Evolutionary conservation across 2,113 vertebrate species (phyloP).

Genomic region (Vulpes vulpes): DNA sequence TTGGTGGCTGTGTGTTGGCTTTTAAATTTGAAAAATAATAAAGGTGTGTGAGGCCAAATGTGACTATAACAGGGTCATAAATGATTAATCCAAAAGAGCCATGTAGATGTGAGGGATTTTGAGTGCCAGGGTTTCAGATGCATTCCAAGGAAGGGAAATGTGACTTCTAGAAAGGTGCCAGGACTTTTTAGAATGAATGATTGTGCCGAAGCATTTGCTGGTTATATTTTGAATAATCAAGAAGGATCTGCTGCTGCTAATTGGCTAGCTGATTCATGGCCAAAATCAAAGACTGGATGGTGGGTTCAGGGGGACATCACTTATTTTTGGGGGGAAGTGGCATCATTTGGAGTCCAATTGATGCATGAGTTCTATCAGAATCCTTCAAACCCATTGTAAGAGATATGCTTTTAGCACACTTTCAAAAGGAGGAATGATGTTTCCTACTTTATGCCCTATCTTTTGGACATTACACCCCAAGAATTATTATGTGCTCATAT

Average conservation of each 20-base stretch:
- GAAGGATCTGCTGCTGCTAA: not conserved
- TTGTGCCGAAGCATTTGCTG: too few relatives aligned
- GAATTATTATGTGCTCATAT: not conserved
- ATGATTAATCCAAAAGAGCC: not conserved
- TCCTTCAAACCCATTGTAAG: not conserved
- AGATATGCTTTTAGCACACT: not conserved
- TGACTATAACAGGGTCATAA: not conserved
- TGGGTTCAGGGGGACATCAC: not conserved
- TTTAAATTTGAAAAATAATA: not conserved
- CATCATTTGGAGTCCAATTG: not conserved
- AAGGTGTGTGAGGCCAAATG: not conserved
- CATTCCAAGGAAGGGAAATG: not conserved
- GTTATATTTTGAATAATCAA: not conserved
- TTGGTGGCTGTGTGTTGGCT: not conserved
- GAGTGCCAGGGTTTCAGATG: not conserved
- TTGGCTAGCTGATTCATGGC: not conserved
- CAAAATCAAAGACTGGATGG: not conserved
- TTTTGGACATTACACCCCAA: not conserved
- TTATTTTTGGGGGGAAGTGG: not conserved
- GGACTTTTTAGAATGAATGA: not conserved
- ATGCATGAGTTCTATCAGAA: not conserved
- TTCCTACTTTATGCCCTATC: not conserved
- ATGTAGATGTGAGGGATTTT: not conserved
- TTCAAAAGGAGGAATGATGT: not conserved
- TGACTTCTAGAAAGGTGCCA: not conserved